phyloP scores from a whole-genome alignment of 2,888 invertebrate genomes.

The Hirtodrosophila duncani region DNA sequence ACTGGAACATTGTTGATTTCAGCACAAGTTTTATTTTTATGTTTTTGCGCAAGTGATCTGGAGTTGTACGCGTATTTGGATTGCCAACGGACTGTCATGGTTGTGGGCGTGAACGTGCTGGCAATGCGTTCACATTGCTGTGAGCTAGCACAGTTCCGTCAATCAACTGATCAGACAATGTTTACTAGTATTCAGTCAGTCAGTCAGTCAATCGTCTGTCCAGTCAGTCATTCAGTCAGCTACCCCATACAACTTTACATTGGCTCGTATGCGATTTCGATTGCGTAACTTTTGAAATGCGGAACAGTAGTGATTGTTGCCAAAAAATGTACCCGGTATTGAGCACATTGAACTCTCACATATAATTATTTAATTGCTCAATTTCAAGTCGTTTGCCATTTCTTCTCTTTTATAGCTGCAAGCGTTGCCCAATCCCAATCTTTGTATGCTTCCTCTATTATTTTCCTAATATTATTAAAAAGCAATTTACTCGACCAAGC shows the following conservation, averaged over 20 bases:
- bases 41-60: slow-evolving; percentile 45
- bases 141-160: slow-evolving; percentile 60
- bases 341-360: slow-evolving; percentile 11
- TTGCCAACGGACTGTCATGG: slow-evolving; percentile 10
- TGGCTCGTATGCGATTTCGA: slow-evolving; percentile 13
- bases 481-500: slow-evolving; percentile 31
- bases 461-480: slow-evolving; percentile 46
- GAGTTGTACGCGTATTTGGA: slow-evolving; percentile 23
- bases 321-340: too few relatives aligned
- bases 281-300: slow-evolving; percentile 42
- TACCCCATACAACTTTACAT: slow-evolving; percentile 3
- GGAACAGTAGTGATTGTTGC: slow-evolving; percentile 49
- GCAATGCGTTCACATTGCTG: slow-evolving; percentile 28
- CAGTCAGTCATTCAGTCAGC: slow-evolving; percentile 15
- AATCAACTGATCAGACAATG: slow-evolving; percentile 51
- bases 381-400: slow-evolving; percentile 47
- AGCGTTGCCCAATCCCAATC: slow-evolving; percentile 25
- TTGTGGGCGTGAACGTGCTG: slow-evolving; percentile 40
- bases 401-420: slow-evolving; percentile 35
- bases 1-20: slow-evolving; percentile 35
- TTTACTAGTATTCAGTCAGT: slow-evolving; percentile 14
- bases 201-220: too few relatives aligned
- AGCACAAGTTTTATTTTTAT: slow-evolving; percentile 35
- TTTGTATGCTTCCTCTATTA: not conserved
- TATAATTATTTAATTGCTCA: slow-evolving; percentile 42